A percentile compares a stretch with the other conserved stretches of the same genome.
Conservation (phyloP, 2,113 vertebrate genomes). For the Tetraodon nigroviridis region DNA sequence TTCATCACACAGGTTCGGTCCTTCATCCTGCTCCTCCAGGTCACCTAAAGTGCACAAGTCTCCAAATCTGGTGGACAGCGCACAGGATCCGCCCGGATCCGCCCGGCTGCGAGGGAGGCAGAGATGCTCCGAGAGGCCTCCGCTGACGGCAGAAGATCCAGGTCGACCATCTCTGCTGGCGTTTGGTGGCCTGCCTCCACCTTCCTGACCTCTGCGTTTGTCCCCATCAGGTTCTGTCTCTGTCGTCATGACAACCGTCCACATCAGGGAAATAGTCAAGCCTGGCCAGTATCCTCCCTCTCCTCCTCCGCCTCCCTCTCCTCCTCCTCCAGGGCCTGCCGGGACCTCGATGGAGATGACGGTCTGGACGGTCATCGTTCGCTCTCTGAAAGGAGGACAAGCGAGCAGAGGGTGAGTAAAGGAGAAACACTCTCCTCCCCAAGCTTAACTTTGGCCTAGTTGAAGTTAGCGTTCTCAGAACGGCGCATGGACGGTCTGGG, state of each 20-base stretch:
- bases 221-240: slow-evolving; percentile 9
- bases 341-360: slow-evolving; percentile 56
- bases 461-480: not conserved
- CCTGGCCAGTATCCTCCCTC: not conserved
- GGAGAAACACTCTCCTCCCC: not conserved
- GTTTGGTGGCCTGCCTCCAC: too few relatives aligned
- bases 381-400: slow-evolving; percentile 51
- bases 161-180: not conserved
- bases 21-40: too few relatives aligned
- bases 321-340: slow-evolving; percentile 2
- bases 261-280: slow-evolving; percentile 26
- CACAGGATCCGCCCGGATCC: not conserved
- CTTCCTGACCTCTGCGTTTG: too few relatives aligned
- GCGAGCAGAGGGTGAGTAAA: not conserved
- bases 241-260: not conserved
- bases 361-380: slow-evolving; percentile 64
- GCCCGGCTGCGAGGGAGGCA: too few relatives aligned
- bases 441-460: too few relatives aligned
- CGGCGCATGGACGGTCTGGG: too few relatives aligned
- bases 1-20: too few relatives aligned
- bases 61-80: not conserved
- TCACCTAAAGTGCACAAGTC: too few relatives aligned
- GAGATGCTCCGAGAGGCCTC: not conserved
- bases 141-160: not conserved
- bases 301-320: not conserved